phyloP scores from a whole-genome alignment of 2,113 vertebrate species.

The Turdus rufiventris region DNA sequence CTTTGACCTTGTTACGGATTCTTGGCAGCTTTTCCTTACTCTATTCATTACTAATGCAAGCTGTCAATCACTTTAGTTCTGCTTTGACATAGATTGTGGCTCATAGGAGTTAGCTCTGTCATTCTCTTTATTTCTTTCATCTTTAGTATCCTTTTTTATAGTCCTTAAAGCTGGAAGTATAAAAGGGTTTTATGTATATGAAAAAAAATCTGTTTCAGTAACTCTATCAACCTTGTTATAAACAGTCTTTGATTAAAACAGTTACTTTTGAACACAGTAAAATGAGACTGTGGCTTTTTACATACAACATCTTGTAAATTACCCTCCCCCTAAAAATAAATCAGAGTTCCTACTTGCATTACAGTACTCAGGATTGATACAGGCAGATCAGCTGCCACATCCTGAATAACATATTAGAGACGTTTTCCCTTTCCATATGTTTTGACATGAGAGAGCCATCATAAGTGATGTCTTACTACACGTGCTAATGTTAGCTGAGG shows the following conservation, averaged over 20 bases:
- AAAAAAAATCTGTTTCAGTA: constrained; percentile 39
- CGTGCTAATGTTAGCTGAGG: constrained; percentile 2
- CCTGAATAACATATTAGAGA: constrained; percentile 4
- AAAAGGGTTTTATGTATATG: constrained; percentile 41
- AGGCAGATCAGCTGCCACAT: constrained; percentile 32
- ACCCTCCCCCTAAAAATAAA: constrained; percentile 20
- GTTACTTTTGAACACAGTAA: constrained; percentile 10
- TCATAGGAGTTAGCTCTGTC: constrained; percentile 37
- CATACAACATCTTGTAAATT: constrained; percentile 32
- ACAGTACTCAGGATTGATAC: background rate
- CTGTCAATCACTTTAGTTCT: constrained; percentile 60
- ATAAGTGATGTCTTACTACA: constrained; percentile 48
- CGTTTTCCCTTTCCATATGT: constrained; percentile 18
- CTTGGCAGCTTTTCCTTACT: constrained; percentile 32
- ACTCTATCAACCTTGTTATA: constrained; percentile 48
- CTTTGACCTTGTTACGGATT: constrained; percentile 54
- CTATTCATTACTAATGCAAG: constrained; percentile 58
- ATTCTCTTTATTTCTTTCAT: constrained; percentile 59
- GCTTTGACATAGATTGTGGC: constrained; percentile 43
- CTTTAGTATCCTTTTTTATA: constrained; percentile 45
- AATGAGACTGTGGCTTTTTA: background rate
- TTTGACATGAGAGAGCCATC: constrained; percentile 23
- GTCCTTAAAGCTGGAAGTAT: constrained; percentile 46
- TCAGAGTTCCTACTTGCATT: constrained; percentile 21
- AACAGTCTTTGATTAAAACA: constrained; percentile 60